Conservation (phyloP, 2,888 invertebrate species). For the Drosophila mayaguana region DNA sequence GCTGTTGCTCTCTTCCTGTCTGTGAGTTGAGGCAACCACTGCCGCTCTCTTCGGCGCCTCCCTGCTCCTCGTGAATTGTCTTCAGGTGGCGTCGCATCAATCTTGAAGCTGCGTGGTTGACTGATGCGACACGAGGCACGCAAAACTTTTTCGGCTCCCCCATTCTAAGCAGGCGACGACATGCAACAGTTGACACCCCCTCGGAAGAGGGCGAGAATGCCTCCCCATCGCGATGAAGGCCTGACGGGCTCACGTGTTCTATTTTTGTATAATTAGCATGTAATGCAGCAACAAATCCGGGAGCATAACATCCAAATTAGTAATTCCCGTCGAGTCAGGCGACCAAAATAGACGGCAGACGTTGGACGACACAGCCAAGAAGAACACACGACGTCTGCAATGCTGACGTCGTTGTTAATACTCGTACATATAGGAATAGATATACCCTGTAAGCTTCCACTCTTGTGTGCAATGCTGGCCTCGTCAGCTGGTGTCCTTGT, state of each 20-base stretch:
- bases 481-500: too few relatives aligned
- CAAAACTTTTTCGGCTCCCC: constrained; percentile 39
- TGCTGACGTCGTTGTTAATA: constrained; percentile 49
- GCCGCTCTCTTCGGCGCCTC: background rate
- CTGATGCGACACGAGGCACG: constrained; percentile 64
- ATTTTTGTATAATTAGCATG: constrained; percentile 68
- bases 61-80: constrained; percentile 7
- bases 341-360: constrained; percentile 49
- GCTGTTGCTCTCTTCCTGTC: constrained; percentile 55
- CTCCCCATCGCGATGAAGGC: background rate
- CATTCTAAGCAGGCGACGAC: constrained; percentile 62
- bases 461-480: too few relatives aligned
- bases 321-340: constrained; percentile 53
- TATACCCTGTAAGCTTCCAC: constrained; percentile 35
- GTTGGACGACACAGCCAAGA: constrained; percentile 30
- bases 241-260: constrained; percentile 54
- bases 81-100: constrained; percentile 77
- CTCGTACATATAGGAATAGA: constrained; percentile 9
- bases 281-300: constrained; percentile 66
- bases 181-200: constrained; percentile 65
- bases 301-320: constrained; percentile 68
- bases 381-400: constrained; percentile 54
- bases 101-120: constrained; percentile 59
- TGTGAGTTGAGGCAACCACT: constrained; percentile 20
- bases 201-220: constrained; percentile 3